A percentile compares a stretch with the other conserved stretches of the same genome.
phyloP scores from a whole-genome alignment of 2,113 vertebrate genomes.

The Otus sunia region DNA sequence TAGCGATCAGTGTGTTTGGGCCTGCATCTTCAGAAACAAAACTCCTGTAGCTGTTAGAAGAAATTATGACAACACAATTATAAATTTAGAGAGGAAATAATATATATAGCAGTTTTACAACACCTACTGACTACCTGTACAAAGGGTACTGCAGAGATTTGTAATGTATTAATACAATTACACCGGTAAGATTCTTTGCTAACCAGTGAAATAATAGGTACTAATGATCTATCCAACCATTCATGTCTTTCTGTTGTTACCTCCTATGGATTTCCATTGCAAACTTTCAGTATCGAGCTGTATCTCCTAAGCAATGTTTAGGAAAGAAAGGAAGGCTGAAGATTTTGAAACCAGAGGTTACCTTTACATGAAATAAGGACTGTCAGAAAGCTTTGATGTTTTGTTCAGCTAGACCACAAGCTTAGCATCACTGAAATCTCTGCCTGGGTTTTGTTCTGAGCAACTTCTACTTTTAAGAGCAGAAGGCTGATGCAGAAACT shows the following conservation, averaged over 20 bases:
- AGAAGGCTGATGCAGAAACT: neutral
- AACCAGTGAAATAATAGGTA: neutral
- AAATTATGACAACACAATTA: neutral
- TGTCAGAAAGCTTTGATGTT: neutral
- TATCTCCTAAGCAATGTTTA: neutral
- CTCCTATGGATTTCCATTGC: neutral
- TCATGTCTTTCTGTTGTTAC: neutral
- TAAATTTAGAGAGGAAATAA: neutral
- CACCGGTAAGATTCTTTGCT: neutral
- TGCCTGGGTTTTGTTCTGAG: neutral
- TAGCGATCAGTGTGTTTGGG: conserved; percentile 84
- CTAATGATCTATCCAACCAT: neutral
- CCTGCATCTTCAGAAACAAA: conserved; percentile 91
- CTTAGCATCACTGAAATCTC: neutral
- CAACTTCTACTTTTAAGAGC: neutral
- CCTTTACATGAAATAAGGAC: neutral
- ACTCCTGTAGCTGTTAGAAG: conserved; percentile 81
- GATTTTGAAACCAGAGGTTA: neutral
- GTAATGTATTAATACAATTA: neutral
- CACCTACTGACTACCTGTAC: neutral
- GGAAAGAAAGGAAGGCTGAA: neutral
- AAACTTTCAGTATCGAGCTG: neutral
- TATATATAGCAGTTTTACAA: neutral
- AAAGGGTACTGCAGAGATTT: neutral
- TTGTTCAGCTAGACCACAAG: neutral